Base-by-base conservation (phyloP, 2,888 invertebrate species). In the Lochmaea capreae region DNA sequence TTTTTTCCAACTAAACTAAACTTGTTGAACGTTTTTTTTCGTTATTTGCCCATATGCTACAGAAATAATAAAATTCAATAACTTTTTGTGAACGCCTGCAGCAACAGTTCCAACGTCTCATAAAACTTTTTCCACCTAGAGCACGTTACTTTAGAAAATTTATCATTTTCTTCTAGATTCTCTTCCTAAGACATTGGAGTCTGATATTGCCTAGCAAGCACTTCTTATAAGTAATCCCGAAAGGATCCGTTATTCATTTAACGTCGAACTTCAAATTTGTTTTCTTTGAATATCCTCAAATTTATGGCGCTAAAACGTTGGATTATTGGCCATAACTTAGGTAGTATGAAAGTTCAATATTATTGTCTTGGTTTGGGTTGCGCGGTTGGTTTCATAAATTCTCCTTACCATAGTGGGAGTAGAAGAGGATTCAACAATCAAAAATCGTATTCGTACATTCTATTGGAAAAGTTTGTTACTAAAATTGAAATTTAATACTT, bases 331-430 rank as follows among this genome's bases (percentile, higher is more conserved):
- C 69, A 79, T 78, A 80, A 79, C 78, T 80, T 79, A 78, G 77
- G 75, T 75, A 76, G 77, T 78, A 80, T 79, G 71, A 72, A 71
- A 77, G 75, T 79, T 76, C 76, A 72, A 75, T 76, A 77, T 78
- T 79, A 80, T 80, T 81, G 80, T 80, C 79, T 79, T 76, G 77
- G 77, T 78, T 73, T 71, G 75, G 74, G 70, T 57, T 70, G 67
- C 77, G 76, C 76, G 72, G 77, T 78, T 76, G 77, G 76, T 77
- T 79, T 79, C 77, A 81, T 81, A 81, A 82, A 82, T 81, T 81
- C 77, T 73, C 76, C 75, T 39, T 22, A 16, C 33, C 62, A 43
- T 18, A 5, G 62, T 18, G 18, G 54, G 54, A 16, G 54, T 18
- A 9, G 16, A 54, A 10, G 16, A 54, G 54, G 18, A 54, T 54